Evolutionary conservation across 2,888 invertebrate genomes (phyloP).

Genomic region (Ormyrus pomaceus): DNA sequence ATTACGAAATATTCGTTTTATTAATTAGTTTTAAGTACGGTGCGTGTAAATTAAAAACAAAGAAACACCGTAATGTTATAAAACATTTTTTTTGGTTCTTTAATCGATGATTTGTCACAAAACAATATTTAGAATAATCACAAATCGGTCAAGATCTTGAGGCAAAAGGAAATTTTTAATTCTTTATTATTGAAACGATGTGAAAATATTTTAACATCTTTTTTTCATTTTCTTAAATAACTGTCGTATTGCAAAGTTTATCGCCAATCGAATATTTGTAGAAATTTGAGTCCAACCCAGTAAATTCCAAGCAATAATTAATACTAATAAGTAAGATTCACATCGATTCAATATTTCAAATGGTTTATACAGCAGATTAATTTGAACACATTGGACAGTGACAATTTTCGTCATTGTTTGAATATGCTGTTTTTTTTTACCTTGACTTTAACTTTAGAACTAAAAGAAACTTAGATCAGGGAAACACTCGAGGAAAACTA

Average conservation of each 20-base stretch:
- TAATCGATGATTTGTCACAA: not conserved
- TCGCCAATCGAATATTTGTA: no score
- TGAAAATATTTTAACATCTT: no score
- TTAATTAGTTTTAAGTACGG: slow-evolving; percentile 26
- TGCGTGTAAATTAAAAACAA: slow-evolving; percentile 15
- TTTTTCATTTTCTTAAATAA: no score
- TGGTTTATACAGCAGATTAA: not conserved
- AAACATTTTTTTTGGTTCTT: slow-evolving; percentile 21
- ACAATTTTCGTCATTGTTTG: slow-evolving; percentile 4
- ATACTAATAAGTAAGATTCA: no score
- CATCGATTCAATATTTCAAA: no score
- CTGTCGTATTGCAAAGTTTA: no score
- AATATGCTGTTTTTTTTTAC: not conserved
- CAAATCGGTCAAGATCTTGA: no score
- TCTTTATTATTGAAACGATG: no score
- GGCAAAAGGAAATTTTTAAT: no score
- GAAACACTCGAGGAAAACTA: slow-evolving; percentile 17
- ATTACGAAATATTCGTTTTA: slow-evolving; percentile 5
- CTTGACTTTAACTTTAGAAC: not conserved
- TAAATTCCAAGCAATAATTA: no score
- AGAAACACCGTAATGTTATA: slow-evolving; percentile 1
- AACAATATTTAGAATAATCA: no score
- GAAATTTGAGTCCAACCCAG: no score
- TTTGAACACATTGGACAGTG: slow-evolving; percentile 34
- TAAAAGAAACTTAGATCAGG: slow-evolving; percentile 19